Evolutionary conservation across 1,140 invertebrate species (phyloP), one percentile per base, ranked within the genome.

Genomic region (Cotesia glomerata): DNA sequence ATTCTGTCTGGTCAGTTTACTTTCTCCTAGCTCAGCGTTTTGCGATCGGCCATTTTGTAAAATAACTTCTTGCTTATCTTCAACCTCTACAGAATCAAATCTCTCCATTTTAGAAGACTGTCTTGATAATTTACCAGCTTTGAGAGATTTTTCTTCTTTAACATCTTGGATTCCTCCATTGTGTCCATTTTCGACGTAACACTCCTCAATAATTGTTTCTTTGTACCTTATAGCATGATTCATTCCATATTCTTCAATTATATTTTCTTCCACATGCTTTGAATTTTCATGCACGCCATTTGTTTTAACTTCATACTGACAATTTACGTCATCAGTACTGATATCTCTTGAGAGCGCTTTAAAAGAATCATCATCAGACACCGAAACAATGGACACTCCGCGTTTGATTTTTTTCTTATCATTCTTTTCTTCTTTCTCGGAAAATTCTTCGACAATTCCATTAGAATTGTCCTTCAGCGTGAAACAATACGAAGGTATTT

Each of bases 351-450:
- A 91, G 16, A 91, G 79, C n/a, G 86, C 89, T 58, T 88, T 88
- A 76, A 88, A 82, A 62, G 87, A 88, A 36, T 92, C 91, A 72
- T 92, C 91, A 79, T 92, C 91, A 0, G 91, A 91, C 9, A 91
- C 82, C 0, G 91, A 91, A 26, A 90, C 87, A 4, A 92, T 92
- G 0, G 91, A 92, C 14, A 92, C 81, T 3, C 88, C 89, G 74
- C 90, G 87, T 78, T 88, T 89, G 0, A 87, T 79, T 13, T 75
- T 75, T 13, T 88, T 76, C 75, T 81, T 88, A 18, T 84, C 83
- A 72, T 84, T 80, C 68, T 87, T 88, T 45, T 88, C 87, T 74
- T 91, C 90, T 14, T 87, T 87, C 74, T 90, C 88, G 7, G 87
- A 89, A 63, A 87, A 90, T 73, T 89, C 88, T 56, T 90, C 90